Evolutionary conservation across 2,797 vertebrate species (phyloP).

Genomic region (Clarias fuscus): DNA sequence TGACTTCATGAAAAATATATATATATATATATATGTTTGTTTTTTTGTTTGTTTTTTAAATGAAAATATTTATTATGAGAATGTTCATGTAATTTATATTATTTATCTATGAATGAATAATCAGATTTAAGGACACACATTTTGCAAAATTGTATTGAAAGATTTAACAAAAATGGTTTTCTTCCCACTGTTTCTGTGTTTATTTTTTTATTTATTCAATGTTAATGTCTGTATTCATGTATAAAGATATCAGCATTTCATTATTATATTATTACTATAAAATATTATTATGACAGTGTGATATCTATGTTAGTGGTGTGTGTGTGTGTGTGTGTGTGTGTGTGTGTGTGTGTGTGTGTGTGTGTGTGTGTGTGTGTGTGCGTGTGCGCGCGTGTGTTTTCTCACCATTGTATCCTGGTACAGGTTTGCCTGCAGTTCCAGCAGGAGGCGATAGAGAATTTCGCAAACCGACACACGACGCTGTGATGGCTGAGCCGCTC

Average conservation of each 20-base stretch:
- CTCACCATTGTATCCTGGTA: conserved; percentile 94
- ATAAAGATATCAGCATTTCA: background rate
- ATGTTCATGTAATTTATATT: too few relatives aligned
- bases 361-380: background rate
- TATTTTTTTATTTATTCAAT: background rate
- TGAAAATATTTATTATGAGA: too few relatives aligned
- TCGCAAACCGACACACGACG: conserved; percentile 87
- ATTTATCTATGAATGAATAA: too few relatives aligned
- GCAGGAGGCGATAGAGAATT: conserved; percentile 85
- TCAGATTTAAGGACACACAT: background rate
- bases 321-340: background rate
- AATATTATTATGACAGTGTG: too few relatives aligned
- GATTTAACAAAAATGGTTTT: too few relatives aligned
- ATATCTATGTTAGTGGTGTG: background rate
- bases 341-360: too few relatives aligned
- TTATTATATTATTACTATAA: too few relatives aligned
- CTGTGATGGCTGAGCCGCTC: conserved; percentile 91
- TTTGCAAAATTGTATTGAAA: too few relatives aligned
- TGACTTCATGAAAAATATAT: too few relatives aligned
- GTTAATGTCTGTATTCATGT: background rate
- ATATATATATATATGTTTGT: too few relatives aligned
- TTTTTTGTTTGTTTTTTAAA: too few relatives aligned
- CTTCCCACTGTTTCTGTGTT: too few relatives aligned
- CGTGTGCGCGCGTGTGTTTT: background rate
- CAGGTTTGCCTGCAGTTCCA: conserved; percentile 90